phyloP scores from a whole-genome alignment of 2,888 invertebrate species.

The Aspidiotus rigidus region DNA sequence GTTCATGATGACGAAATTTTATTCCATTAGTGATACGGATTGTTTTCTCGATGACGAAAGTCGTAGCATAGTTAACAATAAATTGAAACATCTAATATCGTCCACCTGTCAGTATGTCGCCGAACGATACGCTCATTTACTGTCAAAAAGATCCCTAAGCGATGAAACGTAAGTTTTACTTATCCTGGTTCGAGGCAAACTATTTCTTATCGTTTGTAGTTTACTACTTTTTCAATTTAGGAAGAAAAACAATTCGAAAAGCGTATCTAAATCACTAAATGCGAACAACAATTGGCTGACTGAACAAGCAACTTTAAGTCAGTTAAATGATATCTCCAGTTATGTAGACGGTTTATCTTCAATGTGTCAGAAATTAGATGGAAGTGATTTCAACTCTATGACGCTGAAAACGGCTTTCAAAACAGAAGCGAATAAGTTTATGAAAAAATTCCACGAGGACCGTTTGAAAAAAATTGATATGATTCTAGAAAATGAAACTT shows the following conservation, averaged over 20 bases:
- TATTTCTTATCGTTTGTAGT: no score
- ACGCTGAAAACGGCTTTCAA: constrained; percentile 38
- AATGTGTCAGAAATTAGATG: constrained; percentile 37
- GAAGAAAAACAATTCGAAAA: background rate
- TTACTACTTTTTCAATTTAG: background rate
- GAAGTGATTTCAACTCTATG: constrained; percentile 35
- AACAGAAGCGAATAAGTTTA: constrained; percentile 56
- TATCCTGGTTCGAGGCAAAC: no score
- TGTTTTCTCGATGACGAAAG: constrained; percentile 45
- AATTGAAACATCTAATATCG: constrained; percentile 65
- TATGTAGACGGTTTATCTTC: constrained; percentile 37
- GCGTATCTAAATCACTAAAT: background rate
- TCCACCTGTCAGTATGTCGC: constrained; percentile 87
- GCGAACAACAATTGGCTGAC: constrained; percentile 37
- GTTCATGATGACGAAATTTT: no score
- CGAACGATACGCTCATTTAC: constrained; percentile 80
- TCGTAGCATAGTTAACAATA: constrained; percentile 56
- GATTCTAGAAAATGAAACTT: constrained; percentile 80
- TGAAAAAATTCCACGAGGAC: constrained; percentile 82
- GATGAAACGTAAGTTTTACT: constrained; percentile 36
- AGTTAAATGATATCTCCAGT: constrained; percentile 37
- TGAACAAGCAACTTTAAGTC: constrained; percentile 38
- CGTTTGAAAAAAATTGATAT: constrained; percentile 73
- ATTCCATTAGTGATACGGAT: constrained; percentile 33
- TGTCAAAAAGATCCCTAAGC: constrained; percentile 53